Evolutionary conservation across 2,888 invertebrate species (phyloP), one percentile per base, ranked within the genome.

Genomic region (Sialis fuliginosa): DNA sequence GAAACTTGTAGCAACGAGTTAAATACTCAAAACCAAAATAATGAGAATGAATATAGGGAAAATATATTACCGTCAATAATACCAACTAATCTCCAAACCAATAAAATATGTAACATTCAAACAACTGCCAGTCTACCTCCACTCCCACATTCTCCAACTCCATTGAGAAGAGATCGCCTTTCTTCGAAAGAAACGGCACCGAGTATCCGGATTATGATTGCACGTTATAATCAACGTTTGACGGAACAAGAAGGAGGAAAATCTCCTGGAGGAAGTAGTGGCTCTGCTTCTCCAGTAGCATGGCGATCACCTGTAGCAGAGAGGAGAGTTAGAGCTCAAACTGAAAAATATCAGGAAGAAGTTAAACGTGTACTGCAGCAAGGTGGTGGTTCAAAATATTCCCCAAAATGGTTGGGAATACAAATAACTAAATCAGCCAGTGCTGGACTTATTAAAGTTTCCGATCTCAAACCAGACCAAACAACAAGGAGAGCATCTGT

Each of bases 121-220:
- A 22, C 22, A 1, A 64, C 68, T 54, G 70, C 72, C 2, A 72
- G 72, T 43, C 56, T 66, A 48, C 76, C 78, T 6, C 77, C 77
- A 0, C 59, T 79, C 6, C 77, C 77, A 3, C 63, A 68, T 40
- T 79, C 79, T 0, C 78, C 78, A 8, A 61, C 59, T 8, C 58
- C 64, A 1, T 69, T 71, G n/a, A 65, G 74, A 12, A 74, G 75
- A 55, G 62, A 69, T 33, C 54, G 57, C 50, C 67, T 67, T 8
- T 64, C 69, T 12, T 57, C 67, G 1, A 79, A 79, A 55, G 79
- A 79, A 57, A 74, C 79, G 12, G 76, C 81, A 1, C 80, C 81
- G 0, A 78, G 78, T 40, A 81, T 82, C 39, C 65, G 75, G 41
- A 70, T 79, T 47, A 82, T 81, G 79, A 75, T 81, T 55, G 79